Percentiles rank a stretch among this genome's conserved stretches.
These are phyloP conservation scores for Cassiopea andromeda DNA, from an alignment of 30 jellyfish, hydroid and myxozoan species.

Conservation along the genomic window DNA sequence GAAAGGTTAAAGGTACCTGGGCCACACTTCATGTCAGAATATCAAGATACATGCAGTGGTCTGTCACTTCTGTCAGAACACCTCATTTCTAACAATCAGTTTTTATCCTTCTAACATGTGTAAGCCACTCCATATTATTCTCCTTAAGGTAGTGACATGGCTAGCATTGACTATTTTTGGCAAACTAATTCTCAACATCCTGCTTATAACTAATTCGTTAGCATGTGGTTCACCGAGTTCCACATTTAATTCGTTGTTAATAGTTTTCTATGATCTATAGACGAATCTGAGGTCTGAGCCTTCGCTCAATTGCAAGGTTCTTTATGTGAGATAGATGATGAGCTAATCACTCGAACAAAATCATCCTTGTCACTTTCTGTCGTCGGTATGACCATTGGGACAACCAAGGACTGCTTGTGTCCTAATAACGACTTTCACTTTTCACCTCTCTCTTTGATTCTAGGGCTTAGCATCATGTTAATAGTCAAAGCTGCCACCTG, in stretches of 20 bases:
- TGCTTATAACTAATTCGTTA: constrained; percentile 36
- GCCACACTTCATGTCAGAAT: constrained; percentile 25
- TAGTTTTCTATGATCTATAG: constrained; percentile 38
- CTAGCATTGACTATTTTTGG: constrained; percentile 42
- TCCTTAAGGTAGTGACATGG: constrained; percentile 15
- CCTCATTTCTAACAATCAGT: constrained; percentile 33
- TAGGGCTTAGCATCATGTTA: too few species aligned
- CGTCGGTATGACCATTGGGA: too few species aligned
- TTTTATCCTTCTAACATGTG: constrained; percentile 9
- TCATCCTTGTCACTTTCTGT: too few species aligned
- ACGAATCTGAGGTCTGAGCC: not conserved
- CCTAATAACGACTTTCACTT: too few species aligned
- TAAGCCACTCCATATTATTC: constrained; percentile 22
- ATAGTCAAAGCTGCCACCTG: too few species aligned
- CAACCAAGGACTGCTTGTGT: too few species aligned
- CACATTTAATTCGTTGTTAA: constrained; percentile 29
- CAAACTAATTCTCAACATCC: constrained; percentile 43
- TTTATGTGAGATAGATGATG: too few species aligned
- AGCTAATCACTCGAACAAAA: too few species aligned
- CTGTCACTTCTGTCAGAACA: constrained; percentile 42
- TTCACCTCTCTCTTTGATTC: too few species aligned
- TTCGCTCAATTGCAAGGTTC: not conserved
- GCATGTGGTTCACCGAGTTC: constrained; percentile 26
- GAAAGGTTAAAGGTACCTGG: constrained; percentile 6
- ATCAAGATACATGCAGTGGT: constrained; percentile 37